phyloP scores from a whole-genome alignment of 2,888 invertebrate species.

The Cheilosia grossa region DNA sequence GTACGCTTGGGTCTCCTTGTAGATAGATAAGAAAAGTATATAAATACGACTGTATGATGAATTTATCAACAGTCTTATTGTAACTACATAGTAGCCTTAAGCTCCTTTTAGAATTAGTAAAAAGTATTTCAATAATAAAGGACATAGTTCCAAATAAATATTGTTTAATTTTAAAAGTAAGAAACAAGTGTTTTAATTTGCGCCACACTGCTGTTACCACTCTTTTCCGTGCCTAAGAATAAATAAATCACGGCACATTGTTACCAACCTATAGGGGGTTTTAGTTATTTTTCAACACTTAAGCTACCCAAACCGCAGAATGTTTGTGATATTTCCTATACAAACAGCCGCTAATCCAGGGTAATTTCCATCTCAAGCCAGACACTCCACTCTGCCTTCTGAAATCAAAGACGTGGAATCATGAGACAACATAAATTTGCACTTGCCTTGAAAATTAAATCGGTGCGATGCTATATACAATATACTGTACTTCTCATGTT shows the following conservation, averaged over 20 bases:
- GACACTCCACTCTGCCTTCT: too few species aligned
- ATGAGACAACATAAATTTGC: conserved; percentile 68
- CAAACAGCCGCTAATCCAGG: conserved; percentile 36
- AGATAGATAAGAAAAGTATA: too few species aligned
- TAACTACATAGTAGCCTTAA: too few species aligned
- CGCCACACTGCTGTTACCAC: conserved; percentile 32
- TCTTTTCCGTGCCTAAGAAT: conserved; percentile 21
- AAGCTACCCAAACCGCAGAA: neutral
- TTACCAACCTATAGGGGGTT: conserved; percentile 13
- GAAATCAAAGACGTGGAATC: conserved; percentile 66
- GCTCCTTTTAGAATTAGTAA: too few species aligned
- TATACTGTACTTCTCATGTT: neutral
- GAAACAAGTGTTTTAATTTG: too few species aligned
- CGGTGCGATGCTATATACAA: neutral
- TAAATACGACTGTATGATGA: too few species aligned
- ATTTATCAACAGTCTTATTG: too few species aligned
- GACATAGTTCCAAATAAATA: too few species aligned
- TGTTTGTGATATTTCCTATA: conserved; percentile 25
- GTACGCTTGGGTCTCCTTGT: too few species aligned
- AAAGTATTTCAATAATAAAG: too few species aligned
- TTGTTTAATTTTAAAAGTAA: too few species aligned
- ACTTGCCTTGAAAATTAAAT: conserved; percentile 53
- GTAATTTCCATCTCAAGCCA: too few species aligned
- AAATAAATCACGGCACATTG: conserved; percentile 58
- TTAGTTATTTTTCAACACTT: neutral